Evolutionary conservation across 2,888 invertebrate species (phyloP).

Genomic region (Dolomedes plantarius): DNA sequence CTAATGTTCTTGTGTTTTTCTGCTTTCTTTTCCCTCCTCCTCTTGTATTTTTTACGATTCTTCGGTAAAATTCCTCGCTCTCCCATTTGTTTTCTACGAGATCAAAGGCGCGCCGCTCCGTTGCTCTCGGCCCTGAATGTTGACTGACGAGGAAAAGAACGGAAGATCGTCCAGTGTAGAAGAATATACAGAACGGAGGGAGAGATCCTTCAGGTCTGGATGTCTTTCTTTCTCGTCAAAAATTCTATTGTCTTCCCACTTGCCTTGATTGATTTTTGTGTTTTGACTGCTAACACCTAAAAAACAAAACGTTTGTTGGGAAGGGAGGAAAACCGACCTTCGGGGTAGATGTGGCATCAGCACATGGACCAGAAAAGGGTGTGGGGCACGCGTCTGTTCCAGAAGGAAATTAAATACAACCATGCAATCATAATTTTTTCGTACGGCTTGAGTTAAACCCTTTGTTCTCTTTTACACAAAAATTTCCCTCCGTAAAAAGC

Average conservation of each 20-base stretch:
- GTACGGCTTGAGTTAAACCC: no score
- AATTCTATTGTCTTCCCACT: neutral
- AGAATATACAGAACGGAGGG: no score
- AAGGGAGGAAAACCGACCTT: no score
- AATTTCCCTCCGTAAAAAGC: no score
- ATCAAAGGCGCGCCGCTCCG: neutral
- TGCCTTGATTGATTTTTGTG: neutral
- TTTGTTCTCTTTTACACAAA: no score
- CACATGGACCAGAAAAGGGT: no score
- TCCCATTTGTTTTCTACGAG: neutral
- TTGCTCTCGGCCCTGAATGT: neutral
- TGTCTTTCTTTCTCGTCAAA: neutral
- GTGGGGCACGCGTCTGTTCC: no score
- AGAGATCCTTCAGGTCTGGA: neutral
- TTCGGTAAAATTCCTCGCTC: neutral
- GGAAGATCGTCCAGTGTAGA: no score
- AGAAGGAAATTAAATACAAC: no score
- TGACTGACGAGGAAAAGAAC: conserved; percentile 2
- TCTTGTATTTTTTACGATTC: neutral
- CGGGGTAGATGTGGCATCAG: no score
- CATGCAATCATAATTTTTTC: no score
- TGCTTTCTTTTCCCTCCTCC: neutral
- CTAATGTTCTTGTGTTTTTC: neutral
- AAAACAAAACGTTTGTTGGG: no score
- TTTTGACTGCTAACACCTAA: neutral